phyloP scores from a whole-genome alignment of 2,888 invertebrate species.

The Apamea monoglypha region DNA sequence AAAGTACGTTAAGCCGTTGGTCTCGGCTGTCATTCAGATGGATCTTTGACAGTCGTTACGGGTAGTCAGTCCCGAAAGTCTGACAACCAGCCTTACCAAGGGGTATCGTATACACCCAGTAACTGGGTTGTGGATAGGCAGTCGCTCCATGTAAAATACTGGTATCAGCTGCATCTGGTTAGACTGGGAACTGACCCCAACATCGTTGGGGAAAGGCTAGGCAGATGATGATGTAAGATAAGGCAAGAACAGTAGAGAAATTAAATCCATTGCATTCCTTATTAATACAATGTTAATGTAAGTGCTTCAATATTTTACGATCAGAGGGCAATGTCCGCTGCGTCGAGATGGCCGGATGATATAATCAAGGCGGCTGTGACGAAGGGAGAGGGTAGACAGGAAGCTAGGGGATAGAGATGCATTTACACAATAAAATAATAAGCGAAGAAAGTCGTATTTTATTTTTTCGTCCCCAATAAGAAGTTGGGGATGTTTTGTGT shows the following conservation, averaged over 20 bases:
- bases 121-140: no score
- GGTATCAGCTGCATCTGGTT: no score
- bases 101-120: no score
- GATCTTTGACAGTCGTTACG: no score
- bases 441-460: conserved; percentile 26
- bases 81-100: no score
- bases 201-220: no score
- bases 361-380: conserved; percentile 53
- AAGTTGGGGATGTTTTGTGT: conserved; percentile 17
- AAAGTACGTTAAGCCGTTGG: no score
- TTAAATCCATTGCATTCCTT: conserved; percentile 20
- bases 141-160: no score
- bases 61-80: no score
- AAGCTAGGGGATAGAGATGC: conserved; percentile 47
- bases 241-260: neutral
- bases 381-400: conserved; percentile 53
- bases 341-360: conserved; percentile 30
- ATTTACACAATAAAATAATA: conserved; percentile 55
- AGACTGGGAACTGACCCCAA: no score
- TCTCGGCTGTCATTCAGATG: no score
- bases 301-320: conserved; percentile 43
- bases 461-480: conserved; percentile 21
- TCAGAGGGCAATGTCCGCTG: conserved; percentile 56
- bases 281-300: conserved; percentile 41
- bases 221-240: neutral